Evolutionary conservation across 2,888 invertebrate genomes (phyloP), one percentile per base, ranked within the genome.

Genomic region (Amphiduros pacificus): DNA sequence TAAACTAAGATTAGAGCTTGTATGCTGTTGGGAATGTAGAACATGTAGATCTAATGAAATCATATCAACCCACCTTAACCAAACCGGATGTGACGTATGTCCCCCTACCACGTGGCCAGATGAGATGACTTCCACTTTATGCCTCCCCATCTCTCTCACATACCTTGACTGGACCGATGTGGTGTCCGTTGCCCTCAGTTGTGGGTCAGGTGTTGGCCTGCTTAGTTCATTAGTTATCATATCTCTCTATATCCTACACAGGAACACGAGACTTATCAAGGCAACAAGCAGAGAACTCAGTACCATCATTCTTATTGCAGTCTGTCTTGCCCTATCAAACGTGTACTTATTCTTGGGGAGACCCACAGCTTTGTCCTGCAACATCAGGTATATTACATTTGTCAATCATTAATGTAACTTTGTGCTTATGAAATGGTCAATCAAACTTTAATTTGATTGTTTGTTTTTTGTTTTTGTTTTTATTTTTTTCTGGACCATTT

Each of bases 21-120:
- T 50, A 17, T 62, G 65, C 49, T 65, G 62, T 28, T 70, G 69
- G 69, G 61, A 71, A 20, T 70, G 70, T 49, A 27, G 49, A 2
- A 17, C 31, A 27, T 70, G 70, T 48, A 36, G 63, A 9, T 52
- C 56, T 29, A 70, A 70, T 40, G 67, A 70, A 49, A n/a, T 49
- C n/a, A 52, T 67, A 11, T n/a, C n/a, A n/a, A n/a, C n/a, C n/a
- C n/a, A n/a, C n/a, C 50, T 44, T 17, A 24, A 44, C n/a, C 63
- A 65, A 44, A 54, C 36, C n/a, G n/a, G n/a, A 11, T 70, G 70
- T 29, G 32, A 58, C 26, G 17, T 41, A 14, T 70, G 70, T 51
- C 65, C 65, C 9, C 26, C 32, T 5, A 44, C 49, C 20, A 51
- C 44, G 20, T 67, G 67, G 67, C 67, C 67, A 29, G 65, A 66